phyloP scores from a whole-genome alignment of 2,113 vertebrate species.

The Cynocephalus volans region DNA sequence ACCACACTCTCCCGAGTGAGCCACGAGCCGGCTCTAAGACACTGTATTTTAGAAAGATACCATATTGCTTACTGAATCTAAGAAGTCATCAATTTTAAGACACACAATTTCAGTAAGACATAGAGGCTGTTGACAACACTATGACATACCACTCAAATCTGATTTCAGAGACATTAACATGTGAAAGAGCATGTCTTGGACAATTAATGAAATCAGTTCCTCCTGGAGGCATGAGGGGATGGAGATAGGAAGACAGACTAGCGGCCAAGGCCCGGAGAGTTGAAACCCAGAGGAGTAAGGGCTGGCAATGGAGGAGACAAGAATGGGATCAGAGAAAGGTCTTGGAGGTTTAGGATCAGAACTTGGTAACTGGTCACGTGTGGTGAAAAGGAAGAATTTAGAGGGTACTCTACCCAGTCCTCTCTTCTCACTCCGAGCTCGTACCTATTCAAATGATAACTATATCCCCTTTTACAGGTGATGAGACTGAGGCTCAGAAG shows the following conservation, averaged over 20 bases:
- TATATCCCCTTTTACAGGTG: not conserved
- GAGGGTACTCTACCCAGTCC: not conserved
- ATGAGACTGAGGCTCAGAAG: not conserved
- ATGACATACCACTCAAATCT: not conserved
- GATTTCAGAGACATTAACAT: not conserved
- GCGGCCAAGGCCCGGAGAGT: not conserved
- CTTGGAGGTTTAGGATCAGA: not conserved
- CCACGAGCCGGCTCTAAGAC: no score
- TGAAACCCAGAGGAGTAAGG: not conserved
- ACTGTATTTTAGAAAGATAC: not conserved
- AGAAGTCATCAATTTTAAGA: not conserved
- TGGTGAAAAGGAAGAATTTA: not conserved
- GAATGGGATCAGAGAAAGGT: not conserved
- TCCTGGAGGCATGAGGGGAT: not conserved
- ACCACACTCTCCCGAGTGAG: no score
- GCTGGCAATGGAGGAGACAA: not conserved
- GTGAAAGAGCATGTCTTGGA: not conserved
- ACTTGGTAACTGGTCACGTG: not conserved
- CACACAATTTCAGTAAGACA: not conserved
- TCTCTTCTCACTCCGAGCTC: not conserved
- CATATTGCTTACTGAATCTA: not conserved
- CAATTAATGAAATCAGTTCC: not conserved
- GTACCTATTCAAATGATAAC: not conserved
- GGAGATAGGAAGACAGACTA: not conserved
- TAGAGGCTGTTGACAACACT: not conserved